Evolutionary conservation across 2,113 vertebrate genomes (phyloP).

Genomic region (Onychostoma macrolepis): DNA sequence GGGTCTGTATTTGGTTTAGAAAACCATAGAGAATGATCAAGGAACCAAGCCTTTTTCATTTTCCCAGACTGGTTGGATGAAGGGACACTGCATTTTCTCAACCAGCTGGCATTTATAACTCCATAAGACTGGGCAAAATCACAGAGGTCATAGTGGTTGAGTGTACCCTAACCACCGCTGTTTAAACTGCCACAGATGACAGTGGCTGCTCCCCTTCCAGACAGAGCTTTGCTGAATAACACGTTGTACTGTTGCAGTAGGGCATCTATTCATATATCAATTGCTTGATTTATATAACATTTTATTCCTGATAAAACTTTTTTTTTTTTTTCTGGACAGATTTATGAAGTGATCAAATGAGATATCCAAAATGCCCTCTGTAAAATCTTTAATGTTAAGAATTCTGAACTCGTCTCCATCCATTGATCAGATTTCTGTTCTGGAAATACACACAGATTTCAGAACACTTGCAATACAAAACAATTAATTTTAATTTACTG

Average conservation of each 20-base stretch:
- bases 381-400: neutral
- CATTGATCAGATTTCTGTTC: neutral
- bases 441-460: no score
- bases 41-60: neutral
- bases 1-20: constrained; percentile 4
- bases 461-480: neutral
- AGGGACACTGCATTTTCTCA: constrained; percentile 7
- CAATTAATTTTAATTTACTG: neutral
- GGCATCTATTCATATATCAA: no score
- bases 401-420: neutral
- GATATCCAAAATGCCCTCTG: neutral
- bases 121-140: constrained; percentile 31
- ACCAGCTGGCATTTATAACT: constrained; percentile 17
- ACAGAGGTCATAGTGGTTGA: constrained; percentile 42
- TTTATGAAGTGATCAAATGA: neutral
- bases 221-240: constrained; percentile 30
- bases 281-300: no score
- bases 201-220: constrained; percentile 21
- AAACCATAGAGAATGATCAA: neutral
- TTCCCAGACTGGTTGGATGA: constrained; percentile 20
- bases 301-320: no score
- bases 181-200: constrained; percentile 45
- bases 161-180: constrained; percentile 20
- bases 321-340: no score
- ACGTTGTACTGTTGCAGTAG: constrained; percentile 14